These are phyloP conservation scores for Scaptomyza polygonia DNA, from an alignment of 2,888 invertebrate species.

Conservation along the genomic window DNA sequence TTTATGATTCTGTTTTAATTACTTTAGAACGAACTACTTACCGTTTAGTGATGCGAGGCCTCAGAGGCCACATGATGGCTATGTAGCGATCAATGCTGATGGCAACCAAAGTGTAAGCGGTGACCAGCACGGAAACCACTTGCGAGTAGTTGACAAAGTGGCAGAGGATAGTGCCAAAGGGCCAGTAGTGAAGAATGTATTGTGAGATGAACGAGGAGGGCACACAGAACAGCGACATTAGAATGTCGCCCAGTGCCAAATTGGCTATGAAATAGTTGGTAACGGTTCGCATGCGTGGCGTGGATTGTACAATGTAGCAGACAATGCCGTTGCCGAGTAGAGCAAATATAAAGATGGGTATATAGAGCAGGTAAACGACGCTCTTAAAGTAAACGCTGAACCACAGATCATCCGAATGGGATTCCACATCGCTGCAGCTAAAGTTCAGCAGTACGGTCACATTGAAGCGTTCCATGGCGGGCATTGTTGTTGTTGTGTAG, in stretches of 20 bases:
- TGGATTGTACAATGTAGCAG: slow-evolving; percentile 93
- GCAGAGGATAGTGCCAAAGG: slow-evolving; percentile 93
- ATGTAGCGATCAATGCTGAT: slow-evolving; percentile 96
- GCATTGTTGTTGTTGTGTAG: slow-evolving; percentile 14
- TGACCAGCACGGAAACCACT: slow-evolving; percentile 92
- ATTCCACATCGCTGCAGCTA: slow-evolving; percentile 69
- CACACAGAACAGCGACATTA: slow-evolving; percentile 95
- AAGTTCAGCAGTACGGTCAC: slow-evolving; percentile 60
- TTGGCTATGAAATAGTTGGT: slow-evolving; percentile 97
- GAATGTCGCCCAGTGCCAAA: slow-evolving; percentile 94
- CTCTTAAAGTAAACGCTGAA: slow-evolving; percentile 87
- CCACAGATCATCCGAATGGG: slow-evolving; percentile 67
- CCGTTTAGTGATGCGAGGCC: slow-evolving; percentile 91
- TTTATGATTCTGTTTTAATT: too few relatives aligned
- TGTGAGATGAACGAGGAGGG: slow-evolving; percentile 95
- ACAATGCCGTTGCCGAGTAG: slow-evolving; percentile 91
- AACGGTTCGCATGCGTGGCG: slow-evolving; percentile 94
- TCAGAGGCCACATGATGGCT: slow-evolving; percentile 94
- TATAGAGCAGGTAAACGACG: slow-evolving; percentile 89
- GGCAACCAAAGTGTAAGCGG: slow-evolving; percentile 95
- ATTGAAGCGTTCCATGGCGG: slow-evolving; percentile 46
- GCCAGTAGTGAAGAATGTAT: slow-evolving; percentile 93
- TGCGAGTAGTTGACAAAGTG: slow-evolving; percentile 93
- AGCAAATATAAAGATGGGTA: slow-evolving; percentile 89
- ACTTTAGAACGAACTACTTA: slow-evolving; percentile 51